Conservation (phyloP, 2,113 vertebrate genomes). For the Cyrtonyx montezumae region DNA sequence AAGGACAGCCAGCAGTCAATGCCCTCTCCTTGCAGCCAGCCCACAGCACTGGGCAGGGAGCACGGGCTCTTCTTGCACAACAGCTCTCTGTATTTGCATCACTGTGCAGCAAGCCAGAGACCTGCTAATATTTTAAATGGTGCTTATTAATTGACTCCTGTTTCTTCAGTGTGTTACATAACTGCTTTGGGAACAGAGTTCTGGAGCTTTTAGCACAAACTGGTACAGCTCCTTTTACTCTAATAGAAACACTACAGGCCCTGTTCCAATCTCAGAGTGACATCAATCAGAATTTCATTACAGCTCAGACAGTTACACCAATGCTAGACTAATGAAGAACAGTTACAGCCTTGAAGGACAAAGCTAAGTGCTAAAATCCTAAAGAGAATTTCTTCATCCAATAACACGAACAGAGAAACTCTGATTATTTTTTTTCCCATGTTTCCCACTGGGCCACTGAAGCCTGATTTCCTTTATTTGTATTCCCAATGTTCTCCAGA, state of each 20-base stretch:
- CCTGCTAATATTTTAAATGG: not conserved
- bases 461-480: not conserved
- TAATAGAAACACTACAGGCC: not conserved
- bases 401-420: not conserved
- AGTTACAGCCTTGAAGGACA: not conserved
- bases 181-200: not conserved
- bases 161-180: not conserved
- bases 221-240: not conserved
- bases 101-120: not conserved
- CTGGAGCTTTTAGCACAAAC: not conserved
- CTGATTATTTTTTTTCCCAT: not conserved
- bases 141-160: not conserved
- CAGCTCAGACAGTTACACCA: not conserved
- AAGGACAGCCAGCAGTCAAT: not conserved
- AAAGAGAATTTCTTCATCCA: not conserved
- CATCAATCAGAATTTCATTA: constrained; percentile 17
- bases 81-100: not conserved
- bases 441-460: not conserved
- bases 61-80: not conserved
- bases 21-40: not conserved
- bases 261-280: not conserved
- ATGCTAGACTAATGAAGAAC: not conserved
- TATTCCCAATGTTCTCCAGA: not conserved
- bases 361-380: not conserved
- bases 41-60: not conserved